Percentiles rank a stretch among this genome's conserved stretches.
Conservation (phyloP, 2,113 vertebrate genomes). For the Aspiorhynchus laticeps region DNA sequence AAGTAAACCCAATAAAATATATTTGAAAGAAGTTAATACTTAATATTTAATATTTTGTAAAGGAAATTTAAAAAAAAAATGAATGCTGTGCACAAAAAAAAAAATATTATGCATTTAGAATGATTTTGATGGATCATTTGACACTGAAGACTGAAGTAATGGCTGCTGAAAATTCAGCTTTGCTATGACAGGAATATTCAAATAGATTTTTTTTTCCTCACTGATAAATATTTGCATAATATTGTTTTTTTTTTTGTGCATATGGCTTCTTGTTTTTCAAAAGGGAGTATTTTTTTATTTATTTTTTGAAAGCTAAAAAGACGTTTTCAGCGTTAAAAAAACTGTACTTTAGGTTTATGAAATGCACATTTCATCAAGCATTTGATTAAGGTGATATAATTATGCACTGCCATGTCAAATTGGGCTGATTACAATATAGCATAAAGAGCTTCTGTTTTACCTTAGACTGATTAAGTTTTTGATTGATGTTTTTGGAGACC, state of each 20-base stretch:
- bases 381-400: slow-evolving; percentile 58
- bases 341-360: slow-evolving; percentile 62
- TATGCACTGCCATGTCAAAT: background rate
- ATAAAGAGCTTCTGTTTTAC: background rate
- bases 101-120: too few relatives aligned
- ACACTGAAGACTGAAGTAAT: too few relatives aligned
- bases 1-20: background rate
- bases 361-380: slow-evolving; percentile 81
- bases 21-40: background rate
- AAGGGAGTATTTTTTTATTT: background rate
- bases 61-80: too few relatives aligned
- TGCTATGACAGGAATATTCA: background rate
- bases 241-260: background rate
- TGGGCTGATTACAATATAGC: background rate
- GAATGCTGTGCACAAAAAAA: too few relatives aligned
- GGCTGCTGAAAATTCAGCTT: background rate
- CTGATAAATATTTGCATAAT: background rate
- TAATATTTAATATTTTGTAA: too few relatives aligned
- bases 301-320: background rate
- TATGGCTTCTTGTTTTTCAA: background rate
- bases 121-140: too few relatives aligned
- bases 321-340: background rate
- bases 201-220: too few relatives aligned
- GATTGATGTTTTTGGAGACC: background rate
- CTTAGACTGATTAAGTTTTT: background rate